These are phyloP conservation scores for Helleia helle DNA, from an alignment of 2,888 invertebrate genomes.

Conservation along the genomic window DNA sequence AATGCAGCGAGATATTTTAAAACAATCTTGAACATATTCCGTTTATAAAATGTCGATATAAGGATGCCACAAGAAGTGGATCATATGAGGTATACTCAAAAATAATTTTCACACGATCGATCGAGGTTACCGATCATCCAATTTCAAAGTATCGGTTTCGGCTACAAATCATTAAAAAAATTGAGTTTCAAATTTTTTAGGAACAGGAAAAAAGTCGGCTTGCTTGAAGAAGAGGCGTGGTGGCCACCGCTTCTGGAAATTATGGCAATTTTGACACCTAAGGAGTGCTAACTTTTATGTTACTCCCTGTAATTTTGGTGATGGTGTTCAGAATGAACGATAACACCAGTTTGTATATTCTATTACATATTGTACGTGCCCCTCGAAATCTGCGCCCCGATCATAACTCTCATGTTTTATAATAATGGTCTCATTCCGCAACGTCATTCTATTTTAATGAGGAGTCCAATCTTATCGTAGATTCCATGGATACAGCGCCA, in stretches of 20 bases:
- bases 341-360: constrained; percentile 33
- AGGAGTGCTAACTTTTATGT: constrained; percentile 62
- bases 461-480: constrained; percentile 39
- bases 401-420: constrained; percentile 58
- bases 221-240: constrained; percentile 56
- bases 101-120: constrained; percentile 64
- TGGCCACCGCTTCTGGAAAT: constrained; percentile 50
- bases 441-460: constrained; percentile 62
- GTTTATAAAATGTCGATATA: neutral
- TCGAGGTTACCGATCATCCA: constrained; percentile 56
- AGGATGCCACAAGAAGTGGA: neutral
- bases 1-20: too few species aligned
- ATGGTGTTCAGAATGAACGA: constrained; percentile 41
- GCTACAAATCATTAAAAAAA: constrained; percentile 68
- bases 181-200: constrained; percentile 49
- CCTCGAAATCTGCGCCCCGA: constrained; percentile 36
- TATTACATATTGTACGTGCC: constrained; percentile 36
- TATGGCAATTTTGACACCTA: constrained; percentile 74
- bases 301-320: constrained; percentile 57
- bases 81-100: constrained; percentile 29
- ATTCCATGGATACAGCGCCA: constrained; percentile 39
- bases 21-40: too few species aligned
- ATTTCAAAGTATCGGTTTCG: constrained; percentile 62
- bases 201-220: constrained; percentile 61
- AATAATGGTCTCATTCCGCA: constrained; percentile 49